Evolutionary conservation across 1,140 invertebrate genomes (phyloP).

Genomic region (Formica selysi): DNA sequence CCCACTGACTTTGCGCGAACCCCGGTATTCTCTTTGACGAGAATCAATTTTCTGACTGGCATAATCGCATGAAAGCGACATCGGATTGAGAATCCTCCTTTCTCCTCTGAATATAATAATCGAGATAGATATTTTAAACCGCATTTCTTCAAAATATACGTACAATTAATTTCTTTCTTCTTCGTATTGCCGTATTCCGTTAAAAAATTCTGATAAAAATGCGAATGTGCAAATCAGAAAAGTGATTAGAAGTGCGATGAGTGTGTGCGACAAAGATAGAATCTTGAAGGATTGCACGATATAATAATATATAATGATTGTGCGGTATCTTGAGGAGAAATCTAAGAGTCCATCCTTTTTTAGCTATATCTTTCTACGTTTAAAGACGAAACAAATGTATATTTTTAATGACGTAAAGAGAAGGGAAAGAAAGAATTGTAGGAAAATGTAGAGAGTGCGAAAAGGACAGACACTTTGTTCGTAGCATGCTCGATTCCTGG

Average conservation of each 20-base stretch:
- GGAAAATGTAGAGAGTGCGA: background rate
- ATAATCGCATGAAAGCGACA: background rate
- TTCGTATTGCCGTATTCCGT: too few species aligned
- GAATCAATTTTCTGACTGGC: background rate
- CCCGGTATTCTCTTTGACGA: background rate
- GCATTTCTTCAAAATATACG: background rate
- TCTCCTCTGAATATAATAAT: background rate
- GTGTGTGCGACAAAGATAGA: background rate
- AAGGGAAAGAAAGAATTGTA: too few species aligned
- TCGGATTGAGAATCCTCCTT: background rate
- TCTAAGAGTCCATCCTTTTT: background rate
- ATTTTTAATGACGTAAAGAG: background rate
- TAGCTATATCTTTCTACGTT: background rate
- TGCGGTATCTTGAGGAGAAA: background rate
- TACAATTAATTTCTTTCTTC: too few species aligned
- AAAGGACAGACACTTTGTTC: background rate
- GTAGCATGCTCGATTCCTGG: slow-evolving; percentile 29
- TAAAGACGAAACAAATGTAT: background rate
- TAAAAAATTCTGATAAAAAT: background rate
- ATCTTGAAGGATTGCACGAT: background rate
- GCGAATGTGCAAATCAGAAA: background rate
- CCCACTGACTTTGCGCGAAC: slow-evolving; percentile 11
- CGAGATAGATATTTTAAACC: background rate
- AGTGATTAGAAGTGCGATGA: background rate
- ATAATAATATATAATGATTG: background rate